Percentiles rank a stretch among this genome's conserved stretches.
Evolutionary conservation across 92 coral and sea anemone species (phyloP).

Genomic region (Meandrina meandrites): DNA sequence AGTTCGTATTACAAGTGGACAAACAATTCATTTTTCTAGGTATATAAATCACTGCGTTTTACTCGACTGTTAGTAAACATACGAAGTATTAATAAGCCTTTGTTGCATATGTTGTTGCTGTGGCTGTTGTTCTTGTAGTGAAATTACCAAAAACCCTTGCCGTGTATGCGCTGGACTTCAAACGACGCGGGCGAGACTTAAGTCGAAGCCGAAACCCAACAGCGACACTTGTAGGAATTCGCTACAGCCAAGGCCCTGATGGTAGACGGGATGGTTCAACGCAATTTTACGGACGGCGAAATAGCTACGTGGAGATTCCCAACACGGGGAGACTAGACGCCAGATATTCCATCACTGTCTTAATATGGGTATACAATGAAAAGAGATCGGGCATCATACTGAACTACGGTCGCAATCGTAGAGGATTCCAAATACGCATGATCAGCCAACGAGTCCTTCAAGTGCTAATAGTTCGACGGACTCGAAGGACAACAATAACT

Average conservation of each 20-base stretch:
- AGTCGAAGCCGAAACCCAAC: slow-evolving; percentile 53
- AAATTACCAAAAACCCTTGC: slow-evolving; percentile 57
- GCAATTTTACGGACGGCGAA: slow-evolving; percentile 53
- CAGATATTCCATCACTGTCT: slow-evolving; percentile 56
- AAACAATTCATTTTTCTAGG: too few species aligned
- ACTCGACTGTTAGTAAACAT: neutral
- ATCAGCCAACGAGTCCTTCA: slow-evolving; percentile 37
- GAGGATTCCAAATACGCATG: slow-evolving; percentile 66
- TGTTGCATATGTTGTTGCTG: too few species aligned
- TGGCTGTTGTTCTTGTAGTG: slow-evolving; percentile 5
- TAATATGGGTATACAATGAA: slow-evolving; percentile 29
- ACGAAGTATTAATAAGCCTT: neutral
- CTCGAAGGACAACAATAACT: slow-evolving; percentile 28
- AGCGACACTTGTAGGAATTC: slow-evolving; percentile 34
- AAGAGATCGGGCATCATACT: slow-evolving; percentile 46
- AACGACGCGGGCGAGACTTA: slow-evolving; percentile 53
- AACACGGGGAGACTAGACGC: slow-evolving; percentile 68
- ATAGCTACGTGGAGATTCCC: slow-evolving; percentile 68
- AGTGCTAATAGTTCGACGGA: slow-evolving; percentile 58
- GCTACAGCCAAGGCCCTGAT: slow-evolving; percentile 56
- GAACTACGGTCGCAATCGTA: slow-evolving; percentile 62
- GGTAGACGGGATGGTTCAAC: slow-evolving; percentile 59
- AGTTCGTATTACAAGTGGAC: too few species aligned
- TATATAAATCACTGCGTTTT: neutral
- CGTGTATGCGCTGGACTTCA: slow-evolving; percentile 64